A percentile compares a stretch with the other conserved stretches of the same genome.
Evolutionary conservation across 2,888 invertebrate genomes (phyloP).

Genomic region (Platypus cylindrus): DNA sequence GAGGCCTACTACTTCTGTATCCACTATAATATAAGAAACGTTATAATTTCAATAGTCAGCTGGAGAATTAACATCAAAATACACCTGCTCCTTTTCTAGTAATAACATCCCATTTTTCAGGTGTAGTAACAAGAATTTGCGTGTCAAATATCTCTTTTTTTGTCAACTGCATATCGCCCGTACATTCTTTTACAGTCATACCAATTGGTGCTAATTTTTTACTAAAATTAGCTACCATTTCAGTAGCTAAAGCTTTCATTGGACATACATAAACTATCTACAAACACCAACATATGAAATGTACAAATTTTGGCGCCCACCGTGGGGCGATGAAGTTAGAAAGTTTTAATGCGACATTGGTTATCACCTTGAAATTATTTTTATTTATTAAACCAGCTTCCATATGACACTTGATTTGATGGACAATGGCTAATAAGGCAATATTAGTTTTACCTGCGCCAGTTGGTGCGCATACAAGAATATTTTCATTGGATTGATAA

Average conservation of each 20-base stretch:
- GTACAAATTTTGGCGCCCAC: too few relatives aligned
- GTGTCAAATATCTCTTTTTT: conserved; percentile 89
- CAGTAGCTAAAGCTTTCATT: conserved; percentile 98
- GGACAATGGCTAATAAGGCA: conserved; percentile 83
- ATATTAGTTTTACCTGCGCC: conserved; percentile 99
- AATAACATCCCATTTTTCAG: conserved; percentile 99
- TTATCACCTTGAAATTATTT: conserved; percentile 85
- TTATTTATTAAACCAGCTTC: conserved; percentile 70
- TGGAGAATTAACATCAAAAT: too few relatives aligned
- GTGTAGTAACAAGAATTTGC: conserved; percentile 96
- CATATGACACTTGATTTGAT: conserved; percentile 78
- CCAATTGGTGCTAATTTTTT: conserved; percentile 65
- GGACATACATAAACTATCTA: conserved; percentile 97
- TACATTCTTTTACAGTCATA: conserved; percentile 79
- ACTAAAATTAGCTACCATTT: conserved; percentile 93
- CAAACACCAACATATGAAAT: too few relatives aligned
- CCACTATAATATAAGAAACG: conserved; percentile 43
- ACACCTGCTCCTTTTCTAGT: conserved; percentile 81
- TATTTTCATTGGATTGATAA: conserved; percentile 91
- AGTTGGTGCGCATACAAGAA: conserved; percentile 96
- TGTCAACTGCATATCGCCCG: conserved; percentile 96
- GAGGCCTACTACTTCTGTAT: conserved; percentile 76
- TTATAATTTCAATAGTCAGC: conserved; percentile 3
- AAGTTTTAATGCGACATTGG: too few relatives aligned
- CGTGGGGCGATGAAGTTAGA: too few relatives aligned